Evolutionary conservation across 30 jellyfish, hydroid and myxozoan species (phyloP).

Genomic region (Haliclystus octoradiatus): DNA sequence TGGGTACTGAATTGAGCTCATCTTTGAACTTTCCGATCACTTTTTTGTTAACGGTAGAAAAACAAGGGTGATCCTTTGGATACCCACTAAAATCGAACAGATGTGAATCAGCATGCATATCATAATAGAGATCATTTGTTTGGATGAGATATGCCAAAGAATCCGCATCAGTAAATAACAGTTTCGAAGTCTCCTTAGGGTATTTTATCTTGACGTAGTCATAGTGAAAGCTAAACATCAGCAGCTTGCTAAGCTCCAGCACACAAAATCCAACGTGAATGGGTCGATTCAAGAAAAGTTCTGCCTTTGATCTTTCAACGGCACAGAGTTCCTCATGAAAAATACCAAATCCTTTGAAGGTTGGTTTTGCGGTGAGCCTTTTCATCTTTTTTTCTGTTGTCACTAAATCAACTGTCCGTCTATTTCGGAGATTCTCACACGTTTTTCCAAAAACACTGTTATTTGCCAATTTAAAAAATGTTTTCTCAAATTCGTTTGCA

Average conservation of each 20-base stretch:
- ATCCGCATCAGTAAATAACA: not conserved
- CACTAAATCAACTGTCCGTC: not conserved
- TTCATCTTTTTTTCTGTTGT: not conserved
- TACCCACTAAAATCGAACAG: not conserved
- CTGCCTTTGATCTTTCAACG: not conserved
- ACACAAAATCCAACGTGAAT: not conserved
- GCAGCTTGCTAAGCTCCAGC: not conserved
- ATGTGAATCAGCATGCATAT: not conserved
- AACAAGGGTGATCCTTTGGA: not conserved
- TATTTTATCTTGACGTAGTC: not conserved
- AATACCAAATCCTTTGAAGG: not conserved
- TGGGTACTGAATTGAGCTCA: not conserved
- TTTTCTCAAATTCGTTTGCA: slow-evolving; percentile 41
- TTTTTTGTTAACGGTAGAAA: not conserved
- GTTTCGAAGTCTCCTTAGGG: not conserved
- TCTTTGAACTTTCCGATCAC: not conserved
- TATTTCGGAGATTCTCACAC: not conserved
- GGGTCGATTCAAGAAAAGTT: not conserved
- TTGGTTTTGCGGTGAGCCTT: not conserved
- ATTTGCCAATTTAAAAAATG: slow-evolving; percentile 19
- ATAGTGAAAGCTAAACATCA: not conserved
- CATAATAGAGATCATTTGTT: not conserved
- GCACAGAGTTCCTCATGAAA: not conserved
- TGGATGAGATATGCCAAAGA: not conserved
- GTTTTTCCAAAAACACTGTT: not conserved